A percentile compares a stretch with the other conserved stretches of the same genome.
These are phyloP conservation scores for Drosophila fulvimacula DNA, from an alignment of 2,888 invertebrate species.

Conservation along the genomic window DNA sequence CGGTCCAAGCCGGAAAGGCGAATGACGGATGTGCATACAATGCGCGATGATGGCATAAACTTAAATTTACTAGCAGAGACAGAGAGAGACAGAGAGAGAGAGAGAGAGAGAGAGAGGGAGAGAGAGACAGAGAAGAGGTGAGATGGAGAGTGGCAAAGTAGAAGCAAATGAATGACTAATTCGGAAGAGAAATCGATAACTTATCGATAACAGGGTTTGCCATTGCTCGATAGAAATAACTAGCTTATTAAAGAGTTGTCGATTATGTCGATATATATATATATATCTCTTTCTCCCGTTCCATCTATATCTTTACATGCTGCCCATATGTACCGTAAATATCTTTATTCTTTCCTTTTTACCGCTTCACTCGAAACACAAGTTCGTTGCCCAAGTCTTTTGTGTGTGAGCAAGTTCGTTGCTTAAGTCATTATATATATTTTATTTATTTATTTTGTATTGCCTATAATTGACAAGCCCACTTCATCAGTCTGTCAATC, in stretches of 20 bases:
- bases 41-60: conserved; percentile 13
- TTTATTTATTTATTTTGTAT: conserved; percentile 24
- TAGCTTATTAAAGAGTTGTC: not conserved
- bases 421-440: conserved; percentile 31
- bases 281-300: not conserved
- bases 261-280: too few species aligned
- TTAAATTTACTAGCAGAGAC: not conserved
- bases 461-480: not conserved
- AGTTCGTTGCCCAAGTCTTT: conserved; percentile 14
- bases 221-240: not conserved
- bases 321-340: not conserved
- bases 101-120: not conserved
- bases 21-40: conserved; percentile 44
- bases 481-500: conserved; percentile 19
- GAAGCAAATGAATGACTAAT: conserved; percentile 21
- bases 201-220: not conserved
- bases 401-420: conserved; percentile 31
- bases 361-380: not conserved
- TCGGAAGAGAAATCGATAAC: conserved; percentile 29
- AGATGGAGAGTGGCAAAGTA: not conserved
- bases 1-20: conserved; percentile 48
- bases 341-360: not conserved
- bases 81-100: not conserved
- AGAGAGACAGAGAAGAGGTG: too few species aligned
- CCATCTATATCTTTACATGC: not conserved